Percentiles rank a stretch among this genome's conserved stretches.
phyloP scores from a whole-genome alignment of 2,888 invertebrate species.

The Lydus trimaculatus region DNA sequence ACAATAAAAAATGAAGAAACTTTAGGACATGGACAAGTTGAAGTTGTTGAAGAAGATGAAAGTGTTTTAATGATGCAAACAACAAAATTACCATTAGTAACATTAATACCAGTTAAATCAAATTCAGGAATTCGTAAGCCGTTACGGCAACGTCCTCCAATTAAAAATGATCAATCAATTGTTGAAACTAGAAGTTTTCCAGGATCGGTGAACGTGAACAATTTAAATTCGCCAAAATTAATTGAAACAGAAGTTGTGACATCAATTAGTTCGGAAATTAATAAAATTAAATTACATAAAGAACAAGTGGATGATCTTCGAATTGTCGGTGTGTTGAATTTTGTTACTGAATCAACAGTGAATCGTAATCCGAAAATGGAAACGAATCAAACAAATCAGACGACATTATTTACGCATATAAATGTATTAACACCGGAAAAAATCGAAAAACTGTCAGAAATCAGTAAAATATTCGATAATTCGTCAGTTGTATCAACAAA shows the following conservation, averaged over 20 bases:
- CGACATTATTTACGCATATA: slow-evolving; percentile 5
- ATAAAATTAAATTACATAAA: slow-evolving; percentile 36
- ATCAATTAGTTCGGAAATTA: slow-evolving; percentile 30
- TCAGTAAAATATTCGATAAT: slow-evolving; percentile 66
- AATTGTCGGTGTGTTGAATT: slow-evolving; percentile 52
- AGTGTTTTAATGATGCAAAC: slow-evolving; percentile 51
- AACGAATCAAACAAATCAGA: slow-evolving; percentile 19
- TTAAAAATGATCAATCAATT: slow-evolving; percentile 37
- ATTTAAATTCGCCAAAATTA: slow-evolving; percentile 29
- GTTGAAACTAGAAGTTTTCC: slow-evolving; percentile 53
- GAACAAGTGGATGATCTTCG: slow-evolving; percentile 45
- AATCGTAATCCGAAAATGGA: slow-evolving; percentile 50
- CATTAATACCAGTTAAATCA: slow-evolving; percentile 79
- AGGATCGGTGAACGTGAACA: slow-evolving; percentile 26
- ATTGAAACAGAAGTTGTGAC: slow-evolving; percentile 44
- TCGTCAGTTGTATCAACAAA: slow-evolving; percentile 67
- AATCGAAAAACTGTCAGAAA: slow-evolving; percentile 65
- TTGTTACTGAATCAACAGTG: slow-evolving; percentile 47
- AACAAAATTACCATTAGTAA: slow-evolving; percentile 64
- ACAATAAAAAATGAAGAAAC: slow-evolving; percentile 31
- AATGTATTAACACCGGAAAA: slow-evolving; percentile 49
- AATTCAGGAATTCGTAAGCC: slow-evolving; percentile 79
- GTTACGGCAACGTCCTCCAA: slow-evolving; percentile 68
- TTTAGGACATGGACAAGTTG: slow-evolving; percentile 55
- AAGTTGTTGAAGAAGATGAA: slow-evolving; percentile 56